Base-by-base conservation (phyloP, 2,797 vertebrate genomes). In the Euthynnus affinis region DNA sequence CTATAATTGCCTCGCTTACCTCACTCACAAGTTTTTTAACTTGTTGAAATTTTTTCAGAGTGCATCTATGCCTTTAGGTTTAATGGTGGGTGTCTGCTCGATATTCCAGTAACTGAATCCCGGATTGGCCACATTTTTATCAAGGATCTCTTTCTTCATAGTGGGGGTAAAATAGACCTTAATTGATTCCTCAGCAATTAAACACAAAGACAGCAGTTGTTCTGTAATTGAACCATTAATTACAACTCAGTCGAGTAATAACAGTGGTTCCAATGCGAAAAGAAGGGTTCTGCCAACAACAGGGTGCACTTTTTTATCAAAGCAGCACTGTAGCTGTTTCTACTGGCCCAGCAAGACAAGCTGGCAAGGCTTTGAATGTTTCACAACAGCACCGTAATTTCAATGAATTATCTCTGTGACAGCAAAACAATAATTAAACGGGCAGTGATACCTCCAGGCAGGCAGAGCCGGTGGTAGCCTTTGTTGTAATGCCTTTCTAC, bases 401-500 rank as follows among this genome's bases (percentile, higher is more conserved):
- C 52, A 88, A 80, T 84, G 74, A 94, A 93, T 94, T 88, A 92
- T 89, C 86, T 93, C 89, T 23, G 62, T 80, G 69, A 90, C 87
- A 67, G 78, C 74, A 91, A 91, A 93, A 91, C 86, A 90, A 86
- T 92, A 91, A 93, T 92, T 92, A 90, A 74, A 89, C 78, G 74
- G 79, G 78, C 85, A 82, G 68, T 61, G 87, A 92, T 74, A 80
- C 88, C 83, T 90, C 74, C 66, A 78, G 84, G 83, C 83, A 65
- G 80, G 44, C 64, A 49, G 37, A 58, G 66, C 68, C 9, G 56
- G 44, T 29, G 49, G 56, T 42, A 66, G 59, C 55, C 56, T 76
- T 84, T 87, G 63, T 76, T 81, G 60, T 56, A 72, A 74, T 69
- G 56, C 44, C 58, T 76, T 78, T 64, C 66, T 75, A 71, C 66